Percentiles rank a stretch among this genome's conserved stretches.
These are phyloP conservation scores for Sebastes miniatus DNA, from an alignment of 2,797 vertebrate genomes.

Conservation along the genomic window DNA sequence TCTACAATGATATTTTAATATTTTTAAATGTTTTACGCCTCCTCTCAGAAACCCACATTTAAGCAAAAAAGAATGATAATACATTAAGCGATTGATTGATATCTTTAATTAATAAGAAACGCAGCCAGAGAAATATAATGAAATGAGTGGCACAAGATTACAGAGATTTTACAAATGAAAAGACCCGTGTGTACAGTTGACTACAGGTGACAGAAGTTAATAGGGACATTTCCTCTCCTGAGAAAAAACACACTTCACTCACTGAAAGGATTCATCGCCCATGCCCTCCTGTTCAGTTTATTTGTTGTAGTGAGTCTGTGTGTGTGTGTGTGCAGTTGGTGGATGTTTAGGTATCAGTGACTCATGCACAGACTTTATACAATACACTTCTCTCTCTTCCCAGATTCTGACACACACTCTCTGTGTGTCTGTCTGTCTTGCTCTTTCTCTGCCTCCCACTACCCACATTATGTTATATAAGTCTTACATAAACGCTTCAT, in stretches of 20 bases:
- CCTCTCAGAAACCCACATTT: conserved; percentile 29
- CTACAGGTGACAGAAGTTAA: conserved; percentile 42
- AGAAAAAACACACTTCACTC: conserved; percentile 32
- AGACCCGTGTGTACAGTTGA: conserved; percentile 43
- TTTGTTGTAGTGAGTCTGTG: conserved; percentile 41
- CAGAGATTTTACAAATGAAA: conserved; percentile 65
- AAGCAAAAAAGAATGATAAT: conserved; percentile 61
- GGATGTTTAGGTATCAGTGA: conserved; percentile 59
- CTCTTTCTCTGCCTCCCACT: conserved; percentile 70
- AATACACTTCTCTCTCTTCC: conserved; percentile 35
- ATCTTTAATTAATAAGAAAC: conserved; percentile 74
- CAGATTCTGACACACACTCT: conserved; percentile 36
- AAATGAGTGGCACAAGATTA: conserved; percentile 61
- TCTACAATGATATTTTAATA: conserved; percentile 12
- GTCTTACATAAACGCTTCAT: conserved; percentile 75
- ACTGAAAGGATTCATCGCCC: conserved; percentile 23
- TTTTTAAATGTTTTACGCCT: not conserved
- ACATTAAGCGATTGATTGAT: conserved; percentile 62
- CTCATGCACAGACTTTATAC: conserved; percentile 63
- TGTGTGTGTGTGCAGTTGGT: conserved; percentile 42
- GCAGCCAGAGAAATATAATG: conserved; percentile 50
- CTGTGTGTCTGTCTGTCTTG: conserved; percentile 46
- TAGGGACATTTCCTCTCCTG: conserved; percentile 45
- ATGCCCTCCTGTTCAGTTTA: conserved; percentile 38
- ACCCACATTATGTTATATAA: conserved; percentile 75